Conservation (phyloP, 23 tunicate genomes). For the Aplidium turbinatum region DNA sequence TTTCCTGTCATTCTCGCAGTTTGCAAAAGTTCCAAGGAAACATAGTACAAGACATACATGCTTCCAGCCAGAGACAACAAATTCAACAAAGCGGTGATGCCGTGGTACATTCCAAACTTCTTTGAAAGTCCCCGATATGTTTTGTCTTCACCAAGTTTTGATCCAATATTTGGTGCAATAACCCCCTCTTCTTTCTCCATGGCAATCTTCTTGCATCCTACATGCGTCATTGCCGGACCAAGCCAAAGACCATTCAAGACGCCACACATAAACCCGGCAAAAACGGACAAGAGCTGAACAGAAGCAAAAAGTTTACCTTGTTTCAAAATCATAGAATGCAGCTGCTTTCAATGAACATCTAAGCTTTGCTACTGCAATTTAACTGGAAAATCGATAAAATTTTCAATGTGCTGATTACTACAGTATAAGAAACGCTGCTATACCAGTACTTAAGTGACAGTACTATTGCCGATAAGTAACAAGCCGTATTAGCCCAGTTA, state of each 20-base stretch:
- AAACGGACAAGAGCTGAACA: conserved; percentile 37
- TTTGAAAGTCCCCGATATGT: conserved; percentile 35
- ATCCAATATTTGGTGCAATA: conserved; percentile 46
- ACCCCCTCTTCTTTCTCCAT: conserved; percentile 75
- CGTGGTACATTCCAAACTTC: conserved; percentile 63
- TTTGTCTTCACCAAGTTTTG: conserved; percentile 41
- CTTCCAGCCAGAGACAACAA: conserved; percentile 46
- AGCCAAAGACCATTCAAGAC: conserved; percentile 47
- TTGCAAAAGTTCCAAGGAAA: conserved; percentile 42
- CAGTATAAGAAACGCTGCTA: not conserved
- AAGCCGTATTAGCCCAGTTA: too few species aligned
- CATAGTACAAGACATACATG: conserved; percentile 40
- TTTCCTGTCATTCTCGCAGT: too few species aligned
- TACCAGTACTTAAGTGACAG: not conserved
- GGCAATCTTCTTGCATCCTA: conserved; percentile 22
- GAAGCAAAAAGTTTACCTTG: not conserved
- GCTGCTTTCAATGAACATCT: too few species aligned
- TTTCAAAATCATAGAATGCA: too few species aligned
- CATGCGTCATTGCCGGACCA: conserved; percentile 36
- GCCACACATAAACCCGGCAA: conserved; percentile 33
- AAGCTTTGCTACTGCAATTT: too few species aligned
- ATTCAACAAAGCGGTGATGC: conserved; percentile 54
- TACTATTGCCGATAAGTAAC: too few species aligned
- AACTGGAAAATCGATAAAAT: too few species aligned
- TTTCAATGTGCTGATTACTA: too few species aligned